phyloP scores from a whole-genome alignment of 2,797 vertebrate genomes.

The Kryptopterus vitreolus region DNA sequence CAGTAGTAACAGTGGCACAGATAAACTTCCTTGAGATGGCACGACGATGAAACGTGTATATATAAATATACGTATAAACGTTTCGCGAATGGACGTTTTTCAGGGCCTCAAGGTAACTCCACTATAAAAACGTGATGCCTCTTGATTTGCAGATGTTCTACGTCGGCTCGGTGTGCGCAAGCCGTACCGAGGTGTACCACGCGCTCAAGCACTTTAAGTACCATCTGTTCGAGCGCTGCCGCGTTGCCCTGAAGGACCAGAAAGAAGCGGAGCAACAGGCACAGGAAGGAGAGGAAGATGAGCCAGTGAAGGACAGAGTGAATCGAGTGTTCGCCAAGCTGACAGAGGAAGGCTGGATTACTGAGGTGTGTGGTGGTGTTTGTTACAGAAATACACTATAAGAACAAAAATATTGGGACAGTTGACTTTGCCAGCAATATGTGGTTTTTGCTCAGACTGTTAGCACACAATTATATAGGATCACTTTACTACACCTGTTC shows the following conservation, averaged over 20 bases:
- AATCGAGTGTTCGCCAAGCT: slow-evolving; percentile 69
- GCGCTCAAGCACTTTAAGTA: slow-evolving; percentile 83
- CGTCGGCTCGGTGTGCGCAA: slow-evolving; percentile 75
- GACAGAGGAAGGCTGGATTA: slow-evolving; percentile 74
- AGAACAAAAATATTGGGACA: too few species aligned
- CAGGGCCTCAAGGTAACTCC: too few species aligned
- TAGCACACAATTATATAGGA: too few species aligned
- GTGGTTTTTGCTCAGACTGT: too few species aligned
- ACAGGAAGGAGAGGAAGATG: slow-evolving; percentile 54
- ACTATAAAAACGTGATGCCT: not conserved
- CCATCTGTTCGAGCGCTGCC: slow-evolving; percentile 75
- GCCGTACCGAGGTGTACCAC: slow-evolving; percentile 80
- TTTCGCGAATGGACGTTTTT: too few species aligned
- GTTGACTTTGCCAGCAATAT: too few species aligned
- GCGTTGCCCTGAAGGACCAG: slow-evolving; percentile 56
- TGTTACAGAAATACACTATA: not conserved
- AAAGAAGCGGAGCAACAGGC: slow-evolving; percentile 43
- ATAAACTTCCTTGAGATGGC: too few species aligned
- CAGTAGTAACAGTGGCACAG: too few species aligned
- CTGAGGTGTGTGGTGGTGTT: slow-evolving; percentile 65
- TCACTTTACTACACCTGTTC: too few species aligned
- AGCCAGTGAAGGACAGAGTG: slow-evolving; percentile 77
- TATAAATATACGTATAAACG: too few species aligned
- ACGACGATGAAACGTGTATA: too few species aligned
- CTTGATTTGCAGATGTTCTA: slow-evolving; percentile 69